Conservation (phyloP, 2,113 vertebrate species). For the Geococcyx californianus region DNA sequence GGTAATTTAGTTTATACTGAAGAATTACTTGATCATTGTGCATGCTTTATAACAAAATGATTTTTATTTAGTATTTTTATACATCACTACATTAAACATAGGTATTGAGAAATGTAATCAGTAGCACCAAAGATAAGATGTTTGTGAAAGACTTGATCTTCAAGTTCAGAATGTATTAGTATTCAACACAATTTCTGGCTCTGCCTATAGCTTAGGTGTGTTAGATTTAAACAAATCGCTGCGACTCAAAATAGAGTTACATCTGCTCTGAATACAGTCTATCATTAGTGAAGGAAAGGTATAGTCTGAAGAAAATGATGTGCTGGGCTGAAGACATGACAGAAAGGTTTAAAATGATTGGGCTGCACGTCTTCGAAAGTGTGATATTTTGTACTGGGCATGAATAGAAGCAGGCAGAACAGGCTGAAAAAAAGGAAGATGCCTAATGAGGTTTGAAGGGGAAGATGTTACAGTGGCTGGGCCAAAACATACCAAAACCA, state of each 20-base stretch:
- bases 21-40: background rate
- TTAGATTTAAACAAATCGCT: background rate
- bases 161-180: background rate
- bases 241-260: background rate
- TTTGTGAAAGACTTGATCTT: background rate
- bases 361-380: background rate
- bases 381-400: background rate
- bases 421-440: background rate
- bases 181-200: background rate
- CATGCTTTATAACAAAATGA: background rate
- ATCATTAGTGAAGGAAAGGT: background rate
- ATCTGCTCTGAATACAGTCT: background rate
- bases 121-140: background rate
- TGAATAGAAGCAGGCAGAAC: background rate
- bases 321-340: background rate
- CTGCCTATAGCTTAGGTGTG: background rate
- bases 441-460: constrained; percentile 1
- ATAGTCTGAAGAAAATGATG: background rate
- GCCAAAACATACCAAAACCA: background rate
- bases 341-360: background rate
- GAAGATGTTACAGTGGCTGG: background rate
- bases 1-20: background rate
- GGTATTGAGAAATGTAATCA: background rate
- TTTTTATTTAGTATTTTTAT: background rate
- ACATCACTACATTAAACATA: background rate